Percentiles rank a stretch among this genome's conserved stretches.
These are phyloP conservation scores for Dichetophora obliterata DNA, from an alignment of 2,888 invertebrate genomes.

Conservation along the genomic window DNA sequence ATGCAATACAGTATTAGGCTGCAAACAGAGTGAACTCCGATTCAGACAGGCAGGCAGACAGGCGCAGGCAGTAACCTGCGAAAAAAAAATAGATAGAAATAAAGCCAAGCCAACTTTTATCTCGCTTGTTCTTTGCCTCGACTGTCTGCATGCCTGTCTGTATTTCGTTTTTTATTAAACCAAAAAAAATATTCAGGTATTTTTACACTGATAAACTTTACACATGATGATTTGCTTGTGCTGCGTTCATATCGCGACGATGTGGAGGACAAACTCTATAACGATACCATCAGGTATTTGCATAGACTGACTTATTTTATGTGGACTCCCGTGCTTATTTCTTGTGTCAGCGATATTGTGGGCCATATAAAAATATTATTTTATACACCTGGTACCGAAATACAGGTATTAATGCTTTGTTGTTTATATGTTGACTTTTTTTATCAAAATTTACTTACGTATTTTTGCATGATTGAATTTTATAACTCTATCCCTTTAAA, in stretches of 20 bases:
- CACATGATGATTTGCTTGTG: conserved; percentile 52
- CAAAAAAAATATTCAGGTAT: conserved; percentile 49
- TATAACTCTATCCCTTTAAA: conserved; percentile 57
- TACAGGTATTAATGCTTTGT: conserved; percentile 51
- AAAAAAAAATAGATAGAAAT: too few relatives aligned
- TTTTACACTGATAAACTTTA: conserved; percentile 49
- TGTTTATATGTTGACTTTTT: too few relatives aligned
- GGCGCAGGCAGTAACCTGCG: too few relatives aligned
- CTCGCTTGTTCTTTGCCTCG: too few relatives aligned
- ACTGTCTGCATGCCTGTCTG: too few relatives aligned
- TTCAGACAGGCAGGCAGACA: too few relatives aligned
- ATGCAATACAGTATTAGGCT: too few relatives aligned
- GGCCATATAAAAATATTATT: conserved; percentile 58
- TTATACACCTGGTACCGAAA: conserved; percentile 56
- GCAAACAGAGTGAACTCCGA: too few relatives aligned
- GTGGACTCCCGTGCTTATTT: conserved; percentile 55
- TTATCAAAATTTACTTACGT: background rate
- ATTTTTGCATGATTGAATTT: conserved; percentile 51
- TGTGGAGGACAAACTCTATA: conserved; percentile 51
- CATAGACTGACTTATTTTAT: conserved; percentile 51
- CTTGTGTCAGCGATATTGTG: conserved; percentile 51
- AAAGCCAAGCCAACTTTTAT: too few relatives aligned
- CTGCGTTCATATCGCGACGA: conserved; percentile 51
- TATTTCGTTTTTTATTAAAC: too few relatives aligned
- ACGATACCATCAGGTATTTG: conserved; percentile 51